Base-by-base conservation (phyloP, 2,888 invertebrate species). In the Empis livida region DNA sequence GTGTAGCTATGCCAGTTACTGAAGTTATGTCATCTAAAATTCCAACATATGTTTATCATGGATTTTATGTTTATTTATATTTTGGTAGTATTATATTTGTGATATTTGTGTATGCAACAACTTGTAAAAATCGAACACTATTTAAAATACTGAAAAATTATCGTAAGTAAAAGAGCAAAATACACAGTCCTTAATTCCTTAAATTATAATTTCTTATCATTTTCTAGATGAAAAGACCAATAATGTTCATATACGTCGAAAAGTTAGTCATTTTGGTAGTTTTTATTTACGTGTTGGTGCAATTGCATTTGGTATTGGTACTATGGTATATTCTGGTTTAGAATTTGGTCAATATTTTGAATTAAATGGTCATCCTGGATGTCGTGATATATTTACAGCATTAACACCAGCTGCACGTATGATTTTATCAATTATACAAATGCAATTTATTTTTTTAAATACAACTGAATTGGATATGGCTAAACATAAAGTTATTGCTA, bases 361-460 rank as follows among this genome's bases (percentile, higher is more conserved):
- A 60, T 71, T 80, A 59, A 75, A 77, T 46, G 71, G 73, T 15
- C 59, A 61, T 54, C 68, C 75, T 3, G 69, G 71, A 20, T 86
- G 86, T 59, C 74, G 77, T 37, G 79, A 79, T 52, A 70, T 80
- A 4, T 68, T 78, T 23, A 67, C 76, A 1, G 89, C 85, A n/a
- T 74, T 92, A 45, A 86, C 87, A 14, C 91, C 93, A 0, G 80
- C 83, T 1, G 75, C 86, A 16, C 78, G 90, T 46, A 84, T 92
- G 76, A 69, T 84, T 14, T 78, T 94, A 57, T 90, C 90, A 48
- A 81, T 93, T 51, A 78, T 84, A 41, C 93, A 94, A 71, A 86
- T 94, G 73, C 92, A 94, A 67, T 93, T 94, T 67, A 89, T 94
- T 57, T 94, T 94, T 65, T 76, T 93, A 38, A 92, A 91, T 60